Evolutionary conservation across 2,888 invertebrate genomes (phyloP).

Genomic region (Ennomos fuscantarius): DNA sequence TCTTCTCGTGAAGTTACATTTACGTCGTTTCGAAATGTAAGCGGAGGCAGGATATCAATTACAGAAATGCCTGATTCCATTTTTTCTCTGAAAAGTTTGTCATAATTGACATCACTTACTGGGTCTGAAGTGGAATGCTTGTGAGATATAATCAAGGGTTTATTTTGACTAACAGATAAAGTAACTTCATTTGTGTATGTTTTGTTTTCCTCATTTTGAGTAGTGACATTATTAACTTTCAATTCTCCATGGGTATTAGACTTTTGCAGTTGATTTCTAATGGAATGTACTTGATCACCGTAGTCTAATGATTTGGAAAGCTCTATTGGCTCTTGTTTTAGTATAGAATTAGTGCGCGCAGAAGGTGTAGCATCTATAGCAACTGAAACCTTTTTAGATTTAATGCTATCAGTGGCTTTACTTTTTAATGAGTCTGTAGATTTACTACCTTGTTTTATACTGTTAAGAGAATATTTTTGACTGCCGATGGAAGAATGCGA

Average conservation of each 20-base stretch:
- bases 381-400: conserved; percentile 89
- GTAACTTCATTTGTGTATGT: conserved; percentile 73
- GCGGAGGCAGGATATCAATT: conserved; percentile 71
- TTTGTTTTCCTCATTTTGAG: conserved; percentile 48
- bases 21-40: conserved; percentile 85
- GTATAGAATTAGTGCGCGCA: conserved; percentile 88
- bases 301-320: conserved; percentile 87
- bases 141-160: conserved; percentile 84
- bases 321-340: conserved; percentile 92
- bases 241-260: conserved; percentile 77
- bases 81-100: conserved; percentile 64
- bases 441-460: conserved; percentile 62
- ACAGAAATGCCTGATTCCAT: conserved; percentile 54
- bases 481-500: conserved; percentile 74
- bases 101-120: conserved; percentile 85
- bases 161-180: conserved; percentile 60
- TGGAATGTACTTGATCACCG: conserved; percentile 67
- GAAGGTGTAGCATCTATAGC: conserved; percentile 92
- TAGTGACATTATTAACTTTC: conserved; percentile 36
- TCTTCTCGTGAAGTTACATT: conserved; percentile 92
- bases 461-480: conserved; percentile 62
- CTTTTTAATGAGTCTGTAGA: conserved; percentile 78
- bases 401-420: conserved; percentile 70
- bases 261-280: conserved; percentile 61
- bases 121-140: conserved; percentile 89